Evolutionary conservation across 1,140 invertebrate species (phyloP).

Genomic region (Heliconius himera): DNA sequence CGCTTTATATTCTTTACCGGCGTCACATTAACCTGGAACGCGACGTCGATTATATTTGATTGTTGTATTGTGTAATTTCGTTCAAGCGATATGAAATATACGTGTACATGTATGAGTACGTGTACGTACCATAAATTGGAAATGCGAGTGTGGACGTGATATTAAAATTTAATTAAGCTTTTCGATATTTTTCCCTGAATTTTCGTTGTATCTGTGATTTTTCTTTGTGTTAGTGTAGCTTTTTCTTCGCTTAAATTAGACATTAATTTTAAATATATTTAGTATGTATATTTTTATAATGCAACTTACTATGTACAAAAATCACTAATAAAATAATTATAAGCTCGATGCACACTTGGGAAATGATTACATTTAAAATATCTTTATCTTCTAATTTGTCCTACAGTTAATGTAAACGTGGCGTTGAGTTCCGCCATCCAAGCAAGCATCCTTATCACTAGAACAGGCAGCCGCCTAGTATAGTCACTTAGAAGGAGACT

Average conservation of each 20-base stretch:
- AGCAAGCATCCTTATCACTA: too few relatives aligned
- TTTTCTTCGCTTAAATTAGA: neutral
- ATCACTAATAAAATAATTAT: too few relatives aligned
- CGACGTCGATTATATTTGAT: constrained; percentile 19
- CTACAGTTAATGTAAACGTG: too few relatives aligned
- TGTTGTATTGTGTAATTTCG: constrained; percentile 16
- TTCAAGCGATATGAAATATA: constrained; percentile 10
- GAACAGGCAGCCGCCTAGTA: neutral
- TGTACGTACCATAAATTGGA: constrained; percentile 4
- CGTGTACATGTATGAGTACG: neutral
- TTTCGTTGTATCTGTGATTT: neutral
- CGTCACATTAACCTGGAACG: constrained; percentile 42
- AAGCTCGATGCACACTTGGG: too few relatives aligned
- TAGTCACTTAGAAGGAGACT: neutral
- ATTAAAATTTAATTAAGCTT: constrained; percentile 7
- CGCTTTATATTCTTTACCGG: constrained; percentile 46
- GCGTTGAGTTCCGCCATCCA: too few relatives aligned
- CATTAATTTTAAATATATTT: too few relatives aligned
- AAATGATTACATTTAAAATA: too few relatives aligned
- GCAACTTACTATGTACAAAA: too few relatives aligned
- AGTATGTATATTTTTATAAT: too few relatives aligned
- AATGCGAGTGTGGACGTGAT: constrained; percentile 8
- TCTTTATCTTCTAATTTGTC: too few relatives aligned
- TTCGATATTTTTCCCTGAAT: constrained; percentile 5
- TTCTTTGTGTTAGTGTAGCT: neutral